These are phyloP conservation scores for Meriones unguiculatus DNA, from an alignment of 2,113 vertebrate genomes.

Conservation along the genomic window DNA sequence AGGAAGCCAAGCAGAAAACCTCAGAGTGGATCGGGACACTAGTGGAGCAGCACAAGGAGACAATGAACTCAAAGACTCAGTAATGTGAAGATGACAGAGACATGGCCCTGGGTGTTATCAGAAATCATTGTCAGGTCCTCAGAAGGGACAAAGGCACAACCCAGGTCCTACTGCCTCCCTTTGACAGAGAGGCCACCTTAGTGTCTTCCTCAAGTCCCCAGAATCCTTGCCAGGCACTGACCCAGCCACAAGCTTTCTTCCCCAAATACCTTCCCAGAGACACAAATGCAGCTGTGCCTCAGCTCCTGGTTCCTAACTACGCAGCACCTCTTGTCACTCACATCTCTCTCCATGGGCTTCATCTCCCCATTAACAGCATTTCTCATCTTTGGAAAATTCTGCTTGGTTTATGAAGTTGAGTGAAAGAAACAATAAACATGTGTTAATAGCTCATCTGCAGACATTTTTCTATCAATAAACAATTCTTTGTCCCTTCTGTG, in stretches of 20 bases:
- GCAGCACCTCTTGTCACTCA: not conserved
- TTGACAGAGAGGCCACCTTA: not conserved
- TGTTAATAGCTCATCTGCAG: not conserved
- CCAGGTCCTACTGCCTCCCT: not conserved
- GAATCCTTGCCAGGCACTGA: not conserved
- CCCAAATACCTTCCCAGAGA: no score
- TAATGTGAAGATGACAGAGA: not conserved
- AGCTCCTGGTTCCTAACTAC: not conserved
- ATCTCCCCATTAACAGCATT: not conserved
- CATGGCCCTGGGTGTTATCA: accelerated
- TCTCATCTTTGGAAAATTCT: not conserved
- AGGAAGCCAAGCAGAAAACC: slow-evolving; percentile 90
- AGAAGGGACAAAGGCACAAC: not conserved
- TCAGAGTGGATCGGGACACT: slow-evolving; percentile 90
- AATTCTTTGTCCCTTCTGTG: no score
- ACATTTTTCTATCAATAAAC: not conserved
- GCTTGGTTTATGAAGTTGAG: not conserved
- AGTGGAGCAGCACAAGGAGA: slow-evolving; percentile 84
- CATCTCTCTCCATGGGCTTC: not conserved
- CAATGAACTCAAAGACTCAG: slow-evolving; percentile 76
- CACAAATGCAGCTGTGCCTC: not conserved
- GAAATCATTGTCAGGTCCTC: no score
- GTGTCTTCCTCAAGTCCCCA: accelerated
- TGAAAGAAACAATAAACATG: slow-evolving; percentile 18
- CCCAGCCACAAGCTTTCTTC: not conserved